These are phyloP conservation scores for Stegastes partitus DNA, from an alignment of 2,113 vertebrate species.

Conservation along the genomic window DNA sequence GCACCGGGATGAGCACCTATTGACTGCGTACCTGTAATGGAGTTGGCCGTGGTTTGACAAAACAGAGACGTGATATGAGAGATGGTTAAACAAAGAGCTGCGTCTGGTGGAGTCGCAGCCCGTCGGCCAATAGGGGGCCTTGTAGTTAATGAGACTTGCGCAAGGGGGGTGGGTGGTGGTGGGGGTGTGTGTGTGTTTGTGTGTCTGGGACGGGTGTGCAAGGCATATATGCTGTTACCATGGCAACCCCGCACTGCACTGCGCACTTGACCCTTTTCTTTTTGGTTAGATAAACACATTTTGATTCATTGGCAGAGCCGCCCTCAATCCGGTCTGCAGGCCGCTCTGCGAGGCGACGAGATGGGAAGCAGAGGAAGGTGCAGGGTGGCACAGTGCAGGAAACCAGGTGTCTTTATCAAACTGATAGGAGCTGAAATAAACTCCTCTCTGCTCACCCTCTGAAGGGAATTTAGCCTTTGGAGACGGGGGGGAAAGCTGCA, in stretches of 20 bases:
- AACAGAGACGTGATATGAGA: conserved; percentile 37
- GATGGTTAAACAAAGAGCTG: conserved; percentile 66
- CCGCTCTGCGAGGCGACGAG: not conserved
- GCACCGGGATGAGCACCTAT: not conserved
- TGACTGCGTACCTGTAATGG: conserved; percentile 47
- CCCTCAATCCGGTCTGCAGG: not conserved
- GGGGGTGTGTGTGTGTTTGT: conserved; percentile 3
- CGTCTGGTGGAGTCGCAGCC: conserved; percentile 31
- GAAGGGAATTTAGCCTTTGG: not conserved
- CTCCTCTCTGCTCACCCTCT: not conserved
- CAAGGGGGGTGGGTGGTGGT: conserved; percentile 24
- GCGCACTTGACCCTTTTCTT: conserved; percentile 64
- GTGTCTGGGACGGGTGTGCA: conserved; percentile 30
- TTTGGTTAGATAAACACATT: conserved; percentile 66
- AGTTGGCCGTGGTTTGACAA: conserved; percentile 33
- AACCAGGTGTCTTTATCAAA: not conserved
- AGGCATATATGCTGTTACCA: conserved; percentile 75
- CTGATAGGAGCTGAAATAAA: not conserved
- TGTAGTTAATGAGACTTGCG: conserved; percentile 68
- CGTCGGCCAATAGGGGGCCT: conserved; percentile 62
- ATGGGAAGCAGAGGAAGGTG: not conserved
- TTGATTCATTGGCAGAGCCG: conserved; percentile 54
- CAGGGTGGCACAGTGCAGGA: not conserved
- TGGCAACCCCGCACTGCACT: conserved; percentile 64
- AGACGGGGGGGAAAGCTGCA: too few relatives aligned